Evolutionary conservation across 1,140 invertebrate species (phyloP), one percentile per base, ranked within the genome.

Genomic region (Ceratina australensis): DNA sequence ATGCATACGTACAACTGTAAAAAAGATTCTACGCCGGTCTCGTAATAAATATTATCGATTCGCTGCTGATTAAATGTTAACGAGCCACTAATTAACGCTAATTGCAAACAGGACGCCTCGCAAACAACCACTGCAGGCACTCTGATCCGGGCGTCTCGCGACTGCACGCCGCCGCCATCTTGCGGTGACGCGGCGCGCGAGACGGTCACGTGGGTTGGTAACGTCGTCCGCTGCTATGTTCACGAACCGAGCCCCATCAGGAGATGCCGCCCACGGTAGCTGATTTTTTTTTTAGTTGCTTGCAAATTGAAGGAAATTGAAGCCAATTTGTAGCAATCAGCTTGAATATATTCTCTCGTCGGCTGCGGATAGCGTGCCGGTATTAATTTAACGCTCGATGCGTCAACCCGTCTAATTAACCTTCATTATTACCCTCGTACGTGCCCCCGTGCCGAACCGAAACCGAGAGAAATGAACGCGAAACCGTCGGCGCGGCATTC

Each of bases 321-420:
- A 84, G 81, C 49, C 87, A 90, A 90, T 89, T 90, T 86, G 72
- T 84, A 83, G 79, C 87, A 89, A 89, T 90, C 87, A 83, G 56
- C 64, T 65, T 50, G 61, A 76, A 81, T 65, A 78, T 80, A 81
- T 66, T 83, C 81, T 66, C 22, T 54, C 26, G 59, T 50, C 47
- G 59, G 69, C 56, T 42, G 64, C 56, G 57, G 56, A 82, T 81
- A 77, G 75, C 80, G 64, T 83, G 74, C 63, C 49, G 65, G 72
- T 68, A 84, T 81, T 81, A 86, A 86, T 87, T 88, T 82, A 82
- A 82, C 73, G 56, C 75, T 59, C 72, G 76, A 87, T 85, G 75
- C 73, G 75, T 79, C 81, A 68, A 74, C 63, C 52, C 66, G 77
- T 80, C 79, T 85, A 83, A 87, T 87, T 87, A 87, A 87, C 83